These are phyloP conservation scores for Cantharis nigra DNA, from an alignment of 2,888 invertebrate species.

Conservation along the genomic window DNA sequence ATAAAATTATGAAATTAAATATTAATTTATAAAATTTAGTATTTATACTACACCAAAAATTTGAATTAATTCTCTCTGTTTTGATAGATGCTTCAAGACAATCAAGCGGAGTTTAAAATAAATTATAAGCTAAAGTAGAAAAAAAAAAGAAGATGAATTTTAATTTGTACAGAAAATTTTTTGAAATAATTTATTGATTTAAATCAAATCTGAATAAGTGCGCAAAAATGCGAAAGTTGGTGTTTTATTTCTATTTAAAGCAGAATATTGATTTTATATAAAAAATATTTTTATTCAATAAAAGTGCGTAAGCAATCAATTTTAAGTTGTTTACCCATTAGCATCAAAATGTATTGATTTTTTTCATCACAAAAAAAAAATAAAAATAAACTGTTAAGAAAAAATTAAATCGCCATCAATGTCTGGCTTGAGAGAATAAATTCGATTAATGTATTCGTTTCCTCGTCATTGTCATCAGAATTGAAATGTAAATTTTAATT, in stretches of 20 bases:
- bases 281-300: not conserved
- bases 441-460: slow-evolving; percentile 14
- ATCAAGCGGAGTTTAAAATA: too few relatives aligned
- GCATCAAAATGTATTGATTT: slow-evolving; percentile 5
- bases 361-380: not conserved
- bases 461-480: slow-evolving; percentile 17
- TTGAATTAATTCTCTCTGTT: too few relatives aligned
- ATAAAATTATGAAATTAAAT: too few relatives aligned
- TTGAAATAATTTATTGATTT: not conserved
- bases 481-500: slow-evolving; percentile 24
- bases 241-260: not conserved
- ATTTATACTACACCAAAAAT: too few relatives aligned
- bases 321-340: not conserved
- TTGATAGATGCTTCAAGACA: too few relatives aligned
- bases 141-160: not conserved
- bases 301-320: not conserved
- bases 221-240: not conserved
- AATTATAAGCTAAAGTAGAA: too few relatives aligned
- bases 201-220: not conserved
- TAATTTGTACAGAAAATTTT: not conserved
- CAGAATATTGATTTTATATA: not conserved
- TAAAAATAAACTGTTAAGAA: not conserved
- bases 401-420: slow-evolving; percentile 9
- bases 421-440: slow-evolving; percentile 15
- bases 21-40: too few relatives aligned